These are phyloP conservation scores for Danio rerio DNA, from an alignment of 2,113 vertebrate species.

Conservation along the genomic window GRCz12tu NC_133177.1:28227501-28228000, in stretches of 20 bases:
- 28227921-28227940: too few relatives aligned
- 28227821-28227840: background rate
- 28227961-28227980: background rate
- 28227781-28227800: background rate
- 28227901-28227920: background rate
- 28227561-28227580: too few relatives aligned
- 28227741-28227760: background rate
- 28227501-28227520: too few relatives aligned
- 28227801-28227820: background rate
- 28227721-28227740: slow-evolving; percentile 32
- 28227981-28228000: background rate
- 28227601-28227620: too few relatives aligned
- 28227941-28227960: background rate
- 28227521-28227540: too few relatives aligned
- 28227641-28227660: slow-evolving; percentile 8
- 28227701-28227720: background rate
- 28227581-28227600: too few relatives aligned
- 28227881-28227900: background rate
- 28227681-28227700: slow-evolving; percentile 14
- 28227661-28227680: background rate
- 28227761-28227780: too few relatives aligned
- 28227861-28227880: background rate
- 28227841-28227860: background rate
- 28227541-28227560: too few relatives aligned
- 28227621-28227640: too few relatives aligned